A percentile compares a stretch with the other conserved stretches of the same genome.
These are phyloP conservation scores for Adoxophyes honmai DNA, from an alignment of 1,140 invertebrate species.

Conservation along the genomic window DNA sequence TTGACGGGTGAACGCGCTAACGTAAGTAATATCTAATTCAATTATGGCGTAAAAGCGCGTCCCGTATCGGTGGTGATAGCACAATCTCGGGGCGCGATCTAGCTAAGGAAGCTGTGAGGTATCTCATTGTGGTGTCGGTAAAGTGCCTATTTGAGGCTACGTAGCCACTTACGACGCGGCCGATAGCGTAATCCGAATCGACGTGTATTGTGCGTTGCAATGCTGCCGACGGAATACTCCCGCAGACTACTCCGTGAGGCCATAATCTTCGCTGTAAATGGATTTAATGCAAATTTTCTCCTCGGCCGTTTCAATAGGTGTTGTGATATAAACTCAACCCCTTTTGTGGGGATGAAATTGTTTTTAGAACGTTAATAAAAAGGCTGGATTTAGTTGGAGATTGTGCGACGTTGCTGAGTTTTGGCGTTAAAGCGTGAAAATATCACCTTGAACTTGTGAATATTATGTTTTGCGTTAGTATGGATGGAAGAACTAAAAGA, in stretches of 20 bases:
- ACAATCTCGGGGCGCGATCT: conserved; percentile 58
- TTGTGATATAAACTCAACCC: conserved; percentile 39
- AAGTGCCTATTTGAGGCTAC: conserved; percentile 71
- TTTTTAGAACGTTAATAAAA: conserved; percentile 24
- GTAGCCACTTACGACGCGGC: conserved; percentile 61
- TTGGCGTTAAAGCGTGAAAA: not conserved
- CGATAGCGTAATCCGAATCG: conserved; percentile 64
- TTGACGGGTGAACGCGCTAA: conserved; percentile 35
- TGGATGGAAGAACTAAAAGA: no score
- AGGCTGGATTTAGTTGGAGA: not conserved
- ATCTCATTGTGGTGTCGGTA: conserved; percentile 63
- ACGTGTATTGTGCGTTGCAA: conserved; percentile 64
- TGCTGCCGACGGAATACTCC: conserved; percentile 44
- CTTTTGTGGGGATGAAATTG: conserved; percentile 37
- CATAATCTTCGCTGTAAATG: conserved; percentile 56
- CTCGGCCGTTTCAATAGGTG: conserved; percentile 34
- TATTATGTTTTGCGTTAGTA: no score
- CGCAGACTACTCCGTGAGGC: conserved; percentile 35
- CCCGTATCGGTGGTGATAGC: conserved; percentile 54
- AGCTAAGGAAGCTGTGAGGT: conserved; percentile 53
- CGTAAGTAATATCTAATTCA: conserved; percentile 59
- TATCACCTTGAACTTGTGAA: not conserved
- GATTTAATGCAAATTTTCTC: conserved; percentile 57
- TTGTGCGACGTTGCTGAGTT: no score
- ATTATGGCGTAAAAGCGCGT: conserved; percentile 60